Evolutionary conservation across 2,888 invertebrate genomes (phyloP).

Genomic region (Apodemia mormo): DNA sequence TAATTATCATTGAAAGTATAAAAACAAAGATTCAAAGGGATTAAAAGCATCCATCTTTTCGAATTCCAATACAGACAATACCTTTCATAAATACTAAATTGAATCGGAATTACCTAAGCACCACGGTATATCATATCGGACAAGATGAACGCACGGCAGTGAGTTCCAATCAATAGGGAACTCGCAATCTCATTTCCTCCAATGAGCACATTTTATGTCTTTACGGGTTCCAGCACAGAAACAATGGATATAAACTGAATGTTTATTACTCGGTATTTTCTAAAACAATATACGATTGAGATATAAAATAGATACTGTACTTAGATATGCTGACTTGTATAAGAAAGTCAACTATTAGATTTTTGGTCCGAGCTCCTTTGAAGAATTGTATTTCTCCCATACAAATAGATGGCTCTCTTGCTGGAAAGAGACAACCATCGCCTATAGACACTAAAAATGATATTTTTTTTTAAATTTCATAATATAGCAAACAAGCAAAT

Average conservation of each 20-base stretch:
- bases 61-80: neutral
- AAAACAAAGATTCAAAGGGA: neutral
- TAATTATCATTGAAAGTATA: neutral
- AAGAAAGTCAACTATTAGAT: too few relatives aligned
- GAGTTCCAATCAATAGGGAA: slow-evolving; percentile 41
- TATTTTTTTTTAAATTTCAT: too few relatives aligned
- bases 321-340: neutral
- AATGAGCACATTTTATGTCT: slow-evolving; percentile 29
- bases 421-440: too few relatives aligned
- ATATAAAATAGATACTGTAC: neutral
- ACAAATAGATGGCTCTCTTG: too few relatives aligned
- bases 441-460: too few relatives aligned
- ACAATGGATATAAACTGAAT: slow-evolving; percentile 30
- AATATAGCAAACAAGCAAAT: too few relatives aligned
- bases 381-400: too few relatives aligned
- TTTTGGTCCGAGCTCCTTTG: too few relatives aligned
- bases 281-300: slow-evolving; percentile 24
- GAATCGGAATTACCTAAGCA: slow-evolving; percentile 9
- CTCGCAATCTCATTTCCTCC: slow-evolving; percentile 44
- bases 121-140: slow-evolving; percentile 4
- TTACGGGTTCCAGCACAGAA: slow-evolving; percentile 24
- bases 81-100: slow-evolving; percentile 4
- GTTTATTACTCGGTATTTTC: slow-evolving; percentile 34
- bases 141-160: slow-evolving; percentile 30
- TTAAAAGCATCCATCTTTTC: neutral